Evolutionary conservation across 2,888 invertebrate genomes (phyloP), one percentile per base, ranked within the genome.

Genomic region (Orchesella flavescens): DNA sequence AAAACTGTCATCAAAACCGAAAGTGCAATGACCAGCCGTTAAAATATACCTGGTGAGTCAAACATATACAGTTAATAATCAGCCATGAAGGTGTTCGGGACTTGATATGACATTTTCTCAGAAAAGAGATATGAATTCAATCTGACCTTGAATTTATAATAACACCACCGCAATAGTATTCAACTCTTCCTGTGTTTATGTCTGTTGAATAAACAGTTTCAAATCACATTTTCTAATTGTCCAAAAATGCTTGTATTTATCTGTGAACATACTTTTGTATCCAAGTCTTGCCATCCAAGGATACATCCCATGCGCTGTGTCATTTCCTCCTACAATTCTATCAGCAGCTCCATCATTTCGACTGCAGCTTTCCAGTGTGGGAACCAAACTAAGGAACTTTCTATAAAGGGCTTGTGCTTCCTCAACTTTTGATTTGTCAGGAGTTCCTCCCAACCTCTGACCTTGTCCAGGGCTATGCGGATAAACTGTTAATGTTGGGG

Each of bases 121-220:
- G n/a, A n/a, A n/a, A n/a, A n/a, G n/a, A n/a, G n/a, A n/a, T 7
- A 34, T 34, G 34, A 34, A 34, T 4, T 34, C 34, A 34, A 34
- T 4, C 34, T 34, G 7, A 34, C 34, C 34, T 34, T 34, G 34
- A 34, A 15, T 75, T 86, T 5, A 86, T 84, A 12, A 87, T 57
- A n/a, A 77, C 73, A 7, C 85, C 87, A 15, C 85, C 87, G 74
- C 87, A 87, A 23, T 81, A 78, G 71, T 86, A 87, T 43, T 85
- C 86, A 12, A 83, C 57, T 57, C 59, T 17, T 9, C 80, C 83
- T 1, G 86, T 77, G 12, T 17, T 21, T 53, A 80, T 59, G 71
- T 85, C 86, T 86, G 75, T n/a, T n/a, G n/a, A n/a, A n/a, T n/a
- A n/a, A n/a, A n/a, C n/a, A n/a, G n/a, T n/a, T n/a, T n/a, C n/a